Evolutionary conservation across 2,888 invertebrate species (phyloP).

Genomic region (Abrostola triplasia): DNA sequence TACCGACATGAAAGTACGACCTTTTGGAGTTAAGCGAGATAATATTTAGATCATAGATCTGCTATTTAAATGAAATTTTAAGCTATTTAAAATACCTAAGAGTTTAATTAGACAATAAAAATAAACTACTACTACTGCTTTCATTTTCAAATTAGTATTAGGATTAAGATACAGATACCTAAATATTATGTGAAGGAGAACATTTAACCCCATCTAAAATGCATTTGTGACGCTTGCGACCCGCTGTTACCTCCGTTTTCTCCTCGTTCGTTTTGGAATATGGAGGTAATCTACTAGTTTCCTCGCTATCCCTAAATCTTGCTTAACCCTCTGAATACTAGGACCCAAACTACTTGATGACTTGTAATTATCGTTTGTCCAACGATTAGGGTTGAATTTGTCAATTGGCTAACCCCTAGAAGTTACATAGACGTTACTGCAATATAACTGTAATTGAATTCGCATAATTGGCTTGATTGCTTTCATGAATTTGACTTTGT

Average conservation of each 20-base stretch:
- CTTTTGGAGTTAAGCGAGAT: too few species aligned
- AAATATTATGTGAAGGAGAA: too few species aligned
- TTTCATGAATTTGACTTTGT: conserved; percentile 24
- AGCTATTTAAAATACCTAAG: too few species aligned
- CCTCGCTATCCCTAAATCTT: conserved; percentile 48
- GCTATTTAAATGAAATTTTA: too few species aligned
- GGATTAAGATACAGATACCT: neutral
- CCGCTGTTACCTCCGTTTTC: conserved; percentile 57
- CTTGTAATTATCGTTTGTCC: conserved; percentile 41
- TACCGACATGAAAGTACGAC: too few species aligned
- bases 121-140: too few species aligned
- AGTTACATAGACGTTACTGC: conserved; percentile 26
- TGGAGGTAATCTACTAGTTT: conserved; percentile 41
- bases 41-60: too few species aligned
- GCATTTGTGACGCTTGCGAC: conserved; percentile 64
- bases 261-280: conserved; percentile 40
- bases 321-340: conserved; percentile 34
- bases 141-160: neutral
- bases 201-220: conserved; percentile 70
- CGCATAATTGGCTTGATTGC: conserved; percentile 22
- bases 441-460: conserved; percentile 21
- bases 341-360: conserved; percentile 29
- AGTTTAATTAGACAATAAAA: too few species aligned
- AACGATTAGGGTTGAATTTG: conserved; percentile 36
- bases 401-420: conserved; percentile 21